phyloP scores from a whole-genome alignment of 2,113 vertebrate species.

The Narcine bancroftii region DNA sequence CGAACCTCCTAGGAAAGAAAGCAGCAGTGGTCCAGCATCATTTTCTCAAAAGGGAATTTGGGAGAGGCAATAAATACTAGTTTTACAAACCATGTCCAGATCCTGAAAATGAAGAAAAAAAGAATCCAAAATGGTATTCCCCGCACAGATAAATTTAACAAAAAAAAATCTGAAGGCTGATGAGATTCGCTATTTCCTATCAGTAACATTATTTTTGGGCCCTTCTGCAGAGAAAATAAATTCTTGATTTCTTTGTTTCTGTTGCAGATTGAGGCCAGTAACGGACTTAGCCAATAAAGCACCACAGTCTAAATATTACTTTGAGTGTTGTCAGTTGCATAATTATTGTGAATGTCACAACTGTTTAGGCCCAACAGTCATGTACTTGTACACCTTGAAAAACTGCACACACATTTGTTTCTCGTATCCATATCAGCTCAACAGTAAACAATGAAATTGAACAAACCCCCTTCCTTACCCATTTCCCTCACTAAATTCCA shows the following conservation, averaged over 20 bases:
- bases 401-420: not conserved
- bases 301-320: not conserved
- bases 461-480: not conserved
- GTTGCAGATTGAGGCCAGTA: not conserved
- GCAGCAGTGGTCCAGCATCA: no score
- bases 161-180: not conserved
- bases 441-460: not conserved
- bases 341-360: not conserved
- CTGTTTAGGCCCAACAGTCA: not conserved
- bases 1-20: no score
- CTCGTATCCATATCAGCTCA: not conserved
- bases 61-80: no score
- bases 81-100: no score
- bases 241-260: not conserved
- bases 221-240: not conserved
- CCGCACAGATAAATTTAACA: not conserved
- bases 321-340: not conserved
- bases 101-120: no score
- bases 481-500: not conserved
- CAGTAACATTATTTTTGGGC: not conserved
- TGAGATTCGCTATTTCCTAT: not conserved
- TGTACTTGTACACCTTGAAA: not conserved
- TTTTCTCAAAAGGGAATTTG: no score
- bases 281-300: not conserved
- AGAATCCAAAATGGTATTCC: not conserved